Evolutionary conservation across 2,113 vertebrate species (phyloP).

Genomic region (Camarhynchus parvulus): DNA sequence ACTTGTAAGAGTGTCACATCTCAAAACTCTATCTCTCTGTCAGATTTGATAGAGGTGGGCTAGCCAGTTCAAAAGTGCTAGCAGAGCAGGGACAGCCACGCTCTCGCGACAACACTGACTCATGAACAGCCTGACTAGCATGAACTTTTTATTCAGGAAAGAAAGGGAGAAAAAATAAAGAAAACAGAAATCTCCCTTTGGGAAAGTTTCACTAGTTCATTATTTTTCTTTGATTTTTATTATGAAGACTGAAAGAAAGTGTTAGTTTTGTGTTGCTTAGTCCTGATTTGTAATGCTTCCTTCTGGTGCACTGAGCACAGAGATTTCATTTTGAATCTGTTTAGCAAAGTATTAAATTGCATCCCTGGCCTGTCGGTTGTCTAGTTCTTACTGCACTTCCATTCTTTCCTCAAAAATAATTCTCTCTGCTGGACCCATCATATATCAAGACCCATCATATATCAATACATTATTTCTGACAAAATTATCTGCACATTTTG

Average conservation of each 20-base stretch:
- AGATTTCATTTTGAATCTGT: not conserved
- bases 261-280: not conserved
- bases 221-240: not conserved
- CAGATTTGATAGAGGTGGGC: not conserved
- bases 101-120: not conserved
- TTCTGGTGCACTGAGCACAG: not conserved
- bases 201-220: not conserved
- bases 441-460: not conserved
- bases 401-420: not conserved
- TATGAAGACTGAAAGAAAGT: not conserved
- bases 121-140: not conserved
- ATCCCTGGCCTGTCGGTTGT: not conserved
- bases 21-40: not conserved
- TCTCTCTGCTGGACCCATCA: not conserved
- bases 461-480: not conserved
- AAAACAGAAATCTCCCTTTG: not conserved
- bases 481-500: not conserved
- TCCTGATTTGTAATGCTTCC: not conserved
- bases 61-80: not conserved
- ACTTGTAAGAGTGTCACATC: not conserved
- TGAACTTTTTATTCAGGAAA: not conserved
- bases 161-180: rapidly evolving
- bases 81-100: not conserved
- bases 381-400: not conserved
- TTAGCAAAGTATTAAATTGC: not conserved